Percentiles rank a stretch among this genome's conserved stretches.
Evolutionary conservation across 1,140 invertebrate genomes (phyloP).

Genomic region (Monochamus saltuarius): DNA sequence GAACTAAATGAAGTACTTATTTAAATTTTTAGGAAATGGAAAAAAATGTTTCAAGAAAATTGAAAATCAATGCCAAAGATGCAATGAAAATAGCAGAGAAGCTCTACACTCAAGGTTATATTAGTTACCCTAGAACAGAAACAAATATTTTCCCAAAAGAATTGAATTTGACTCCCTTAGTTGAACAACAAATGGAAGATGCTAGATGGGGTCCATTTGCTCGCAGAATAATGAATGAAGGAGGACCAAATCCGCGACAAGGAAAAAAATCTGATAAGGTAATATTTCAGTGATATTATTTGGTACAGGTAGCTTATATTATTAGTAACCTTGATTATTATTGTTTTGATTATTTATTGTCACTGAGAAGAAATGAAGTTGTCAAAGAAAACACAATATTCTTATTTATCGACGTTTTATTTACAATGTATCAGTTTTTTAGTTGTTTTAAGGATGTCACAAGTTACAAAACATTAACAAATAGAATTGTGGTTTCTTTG

Average conservation of each 20-base stretch:
- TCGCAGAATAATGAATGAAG: conserved; percentile 66
- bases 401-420: too few relatives aligned
- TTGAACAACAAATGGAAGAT: conserved; percentile 73
- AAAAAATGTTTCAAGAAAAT: conserved; percentile 88
- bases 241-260: conserved; percentile 85
- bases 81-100: conserved; percentile 94
- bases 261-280: conserved; percentile 93
- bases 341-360: too few relatives aligned
- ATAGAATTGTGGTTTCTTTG: too few relatives aligned
- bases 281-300: too few relatives aligned
- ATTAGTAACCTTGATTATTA: too few relatives aligned
- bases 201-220: conserved; percentile 87
- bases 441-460: too few relatives aligned
- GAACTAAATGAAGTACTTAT: conserved; percentile 6
- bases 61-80: conserved; percentile 92
- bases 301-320: too few relatives aligned
- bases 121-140: conserved; percentile 95
- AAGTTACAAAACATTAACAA: too few relatives aligned
- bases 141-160: conserved; percentile 96
- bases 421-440: too few relatives aligned
- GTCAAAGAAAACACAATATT: too few relatives aligned
- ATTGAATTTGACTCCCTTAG: conserved; percentile 77
- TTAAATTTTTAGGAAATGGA: conserved; percentile 77
- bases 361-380: too few relatives aligned
- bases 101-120: conserved; percentile 87